phyloP scores from a whole-genome alignment of 2,113 vertebrate genomes.

The Pagrus major region DNA sequence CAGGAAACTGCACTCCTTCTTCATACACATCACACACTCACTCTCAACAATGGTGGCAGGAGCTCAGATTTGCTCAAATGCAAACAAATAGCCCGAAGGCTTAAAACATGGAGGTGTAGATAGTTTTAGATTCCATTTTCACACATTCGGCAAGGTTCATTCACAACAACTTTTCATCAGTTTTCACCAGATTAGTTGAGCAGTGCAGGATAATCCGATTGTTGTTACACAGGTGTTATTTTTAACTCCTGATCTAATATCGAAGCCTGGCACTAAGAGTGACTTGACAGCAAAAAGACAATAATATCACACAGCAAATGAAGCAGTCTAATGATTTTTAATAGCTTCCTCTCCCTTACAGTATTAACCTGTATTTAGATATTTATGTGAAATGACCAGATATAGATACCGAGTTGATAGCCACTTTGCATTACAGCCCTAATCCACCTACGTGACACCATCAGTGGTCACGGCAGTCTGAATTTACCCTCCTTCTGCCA shows the following conservation, averaged over 20 bases:
- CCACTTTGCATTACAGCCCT: not conserved
- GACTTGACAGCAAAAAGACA: not conserved
- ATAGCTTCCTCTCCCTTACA: not conserved
- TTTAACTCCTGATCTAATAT: conserved; percentile 2
- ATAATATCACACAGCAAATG: not conserved
- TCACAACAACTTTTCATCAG: not conserved
- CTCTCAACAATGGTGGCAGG: not conserved
- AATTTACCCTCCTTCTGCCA: not conserved
- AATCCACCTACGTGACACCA: not conserved
- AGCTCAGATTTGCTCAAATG: not conserved
- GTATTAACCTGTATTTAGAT: not conserved
- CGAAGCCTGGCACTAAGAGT: not conserved
- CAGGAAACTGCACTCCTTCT: not conserved
- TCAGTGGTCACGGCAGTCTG: not conserved
- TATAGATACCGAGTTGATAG: not conserved
- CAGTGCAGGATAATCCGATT: not conserved
- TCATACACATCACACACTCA: not conserved
- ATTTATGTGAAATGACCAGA: conserved; percentile 3
- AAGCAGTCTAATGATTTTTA: not conserved
- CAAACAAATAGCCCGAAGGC: not conserved
- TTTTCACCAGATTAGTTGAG: not conserved
- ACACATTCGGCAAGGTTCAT: not conserved
- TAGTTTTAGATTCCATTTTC: not conserved
- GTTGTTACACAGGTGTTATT: conserved; percentile 1
- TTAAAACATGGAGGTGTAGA: not conserved